Base-by-base conservation (phyloP, 53 echinoderm and acorn worm species). In the Glandiceps talaboti region DNA sequence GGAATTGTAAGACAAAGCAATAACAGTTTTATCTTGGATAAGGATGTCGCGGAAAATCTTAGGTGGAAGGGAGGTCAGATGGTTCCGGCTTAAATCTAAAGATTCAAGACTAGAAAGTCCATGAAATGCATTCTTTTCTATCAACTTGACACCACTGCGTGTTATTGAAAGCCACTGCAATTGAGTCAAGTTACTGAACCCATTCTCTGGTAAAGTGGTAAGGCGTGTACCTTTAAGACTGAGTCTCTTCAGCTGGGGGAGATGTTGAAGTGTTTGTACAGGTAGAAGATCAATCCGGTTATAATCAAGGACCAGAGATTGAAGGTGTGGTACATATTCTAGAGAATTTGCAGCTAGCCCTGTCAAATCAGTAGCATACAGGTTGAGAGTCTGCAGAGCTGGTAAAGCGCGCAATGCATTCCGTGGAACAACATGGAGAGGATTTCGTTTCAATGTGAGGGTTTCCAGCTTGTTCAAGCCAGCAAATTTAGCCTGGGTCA, bases 401-500 rank as follows among this genome's bases (percentile, higher is more conserved):
- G 64, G 64, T 45, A 45, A 20, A 45, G 64, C 64, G 6, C 20
- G 6, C 6, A 45, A 20, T 12, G 64, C 64, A 6, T 6, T 12
- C 64, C 20, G 64, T 12, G 87, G 87, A 32, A 87, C 80, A 30
- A 79, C 0, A 26, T 73, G 32, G 0, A 87, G 80, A 0, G 87
- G 87, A 30, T 87, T 87, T 6, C 75, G 28, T 25, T 87, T 64
- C 25, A 87, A 76, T 75, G 75, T 76, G 45, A 87, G 29, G 27
- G 79, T 74, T 20, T 33, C 25, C 32, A 87, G 80, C 27, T 80
- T 87, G 28, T 87, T 74, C 76, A 87, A 45, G 20, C 83, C 83
- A 75, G 80, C 33, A 45, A 87, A 87, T 76, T 82, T 87, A 14
- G 79, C 79, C 73, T 83, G 74, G 0, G 74, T 83, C 14, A 87